Conservation (phyloP, 2,797 vertebrate species). For the Mico argentatus region DNA sequence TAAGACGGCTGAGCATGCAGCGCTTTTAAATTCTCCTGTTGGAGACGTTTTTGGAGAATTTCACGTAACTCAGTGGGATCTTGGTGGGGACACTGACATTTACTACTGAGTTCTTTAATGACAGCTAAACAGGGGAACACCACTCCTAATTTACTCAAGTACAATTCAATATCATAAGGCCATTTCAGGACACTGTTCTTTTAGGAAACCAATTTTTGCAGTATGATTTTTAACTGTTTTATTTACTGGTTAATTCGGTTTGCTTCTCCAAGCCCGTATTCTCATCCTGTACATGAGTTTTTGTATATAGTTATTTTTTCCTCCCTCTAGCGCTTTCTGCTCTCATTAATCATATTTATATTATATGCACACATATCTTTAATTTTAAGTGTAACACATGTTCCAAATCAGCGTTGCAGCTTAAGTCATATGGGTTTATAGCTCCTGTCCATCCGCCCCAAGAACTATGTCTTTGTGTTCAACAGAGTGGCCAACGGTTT, state of each 20-base stretch:
- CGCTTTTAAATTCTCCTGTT: slow-evolving; percentile 57
- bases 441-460: accelerated
- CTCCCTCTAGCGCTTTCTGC: background rate
- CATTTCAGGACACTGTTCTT: slow-evolving; percentile 53
- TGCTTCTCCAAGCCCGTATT: background rate
- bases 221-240: slow-evolving; percentile 60
- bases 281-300: background rate
- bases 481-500: background rate
- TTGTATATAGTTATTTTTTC: background rate
- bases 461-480: background rate
- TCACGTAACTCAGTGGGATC: slow-evolving; percentile 48
- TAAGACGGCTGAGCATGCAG: slow-evolving; percentile 43
- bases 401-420: background rate
- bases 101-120: slow-evolving; percentile 62
- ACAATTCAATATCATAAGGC: slow-evolving; percentile 64
- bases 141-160: slow-evolving; percentile 70
- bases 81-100: slow-evolving; percentile 61
- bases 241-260: slow-evolving; percentile 50
- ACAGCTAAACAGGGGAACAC: slow-evolving; percentile 69
- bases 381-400: background rate
- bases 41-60: slow-evolving; percentile 69
- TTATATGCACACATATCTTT: background rate
- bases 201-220: slow-evolving; percentile 57
- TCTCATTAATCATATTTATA: background rate
- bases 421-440: background rate